These are phyloP conservation scores for Byasa hedistus DNA, from an alignment of 2,888 invertebrate species.

Conservation along the genomic window DNA sequence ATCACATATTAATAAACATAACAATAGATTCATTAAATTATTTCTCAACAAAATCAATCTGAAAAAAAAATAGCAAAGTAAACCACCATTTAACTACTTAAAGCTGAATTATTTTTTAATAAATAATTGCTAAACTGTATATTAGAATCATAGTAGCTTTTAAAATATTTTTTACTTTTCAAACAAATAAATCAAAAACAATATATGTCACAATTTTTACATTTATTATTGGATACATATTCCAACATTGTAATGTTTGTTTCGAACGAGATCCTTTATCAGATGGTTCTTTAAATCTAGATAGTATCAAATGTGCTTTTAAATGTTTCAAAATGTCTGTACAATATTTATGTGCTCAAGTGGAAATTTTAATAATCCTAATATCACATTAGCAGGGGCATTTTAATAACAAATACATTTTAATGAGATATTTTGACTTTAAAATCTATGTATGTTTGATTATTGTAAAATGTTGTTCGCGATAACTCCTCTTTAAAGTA, in stretches of 20 bases:
- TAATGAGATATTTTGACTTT: conserved; percentile 60
- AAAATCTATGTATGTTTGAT: conserved; percentile 72
- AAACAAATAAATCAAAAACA: background rate
- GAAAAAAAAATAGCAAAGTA: conserved; percentile 13
- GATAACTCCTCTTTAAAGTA: conserved; percentile 95
- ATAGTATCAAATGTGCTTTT: conserved; percentile 12
- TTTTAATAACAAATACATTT: conserved; percentile 32
- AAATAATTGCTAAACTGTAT: background rate
- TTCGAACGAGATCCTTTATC: background rate
- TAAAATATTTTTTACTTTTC: background rate
- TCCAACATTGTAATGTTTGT: background rate
- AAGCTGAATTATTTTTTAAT: conserved; percentile 2
- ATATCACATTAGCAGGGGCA: conserved; percentile 65
- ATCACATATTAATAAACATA: conserved; percentile 26
- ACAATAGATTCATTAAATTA: conserved; percentile 26
- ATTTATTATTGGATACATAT: background rate
- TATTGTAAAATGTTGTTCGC: conserved; percentile 70
- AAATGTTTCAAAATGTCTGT: conserved; percentile 7
- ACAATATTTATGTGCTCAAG: conserved; percentile 8
- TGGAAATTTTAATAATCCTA: conserved; percentile 42
- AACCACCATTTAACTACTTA: conserved; percentile 1
- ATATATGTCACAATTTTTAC: background rate
- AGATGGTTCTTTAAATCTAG: background rate
- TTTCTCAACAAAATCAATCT: conserved; percentile 21
- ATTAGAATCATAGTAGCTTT: conserved; percentile 5